phyloP scores from a whole-genome alignment of 1,140 invertebrate species.

The Drosophila leontia region DNA sequence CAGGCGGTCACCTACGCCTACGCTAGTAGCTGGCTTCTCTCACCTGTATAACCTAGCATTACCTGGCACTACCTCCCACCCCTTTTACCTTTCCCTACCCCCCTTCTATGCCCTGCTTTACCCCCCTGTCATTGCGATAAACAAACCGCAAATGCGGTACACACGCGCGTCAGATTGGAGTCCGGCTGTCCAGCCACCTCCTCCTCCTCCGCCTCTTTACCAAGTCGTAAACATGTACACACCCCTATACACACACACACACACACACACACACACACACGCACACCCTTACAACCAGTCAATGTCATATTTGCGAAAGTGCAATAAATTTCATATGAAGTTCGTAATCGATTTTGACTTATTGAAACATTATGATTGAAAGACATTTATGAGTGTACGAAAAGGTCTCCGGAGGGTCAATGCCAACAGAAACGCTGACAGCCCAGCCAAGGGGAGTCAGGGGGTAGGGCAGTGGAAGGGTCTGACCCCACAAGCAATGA shows the following conservation, averaged over 20 bases:
- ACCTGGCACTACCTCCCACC: slow-evolving; percentile 2
- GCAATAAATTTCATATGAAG: slow-evolving; percentile 84
- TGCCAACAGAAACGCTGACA: slow-evolving; percentile 78
- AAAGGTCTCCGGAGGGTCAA: slow-evolving; percentile 79
- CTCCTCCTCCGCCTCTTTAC: not conserved
- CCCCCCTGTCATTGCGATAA: slow-evolving; percentile 38
- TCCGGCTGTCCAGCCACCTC: not conserved
- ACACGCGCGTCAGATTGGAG: slow-evolving; percentile 60
- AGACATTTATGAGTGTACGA: slow-evolving; percentile 83
- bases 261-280: too few relatives aligned
- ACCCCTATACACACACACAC: slow-evolving; percentile 1
- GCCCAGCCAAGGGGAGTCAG: slow-evolving; percentile 11
- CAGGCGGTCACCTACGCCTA: slow-evolving; percentile 16
- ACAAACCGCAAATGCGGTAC: slow-evolving; percentile 69
- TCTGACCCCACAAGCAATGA: slow-evolving; percentile 23
- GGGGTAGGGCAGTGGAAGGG: not conserved
- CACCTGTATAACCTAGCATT: too few relatives aligned
- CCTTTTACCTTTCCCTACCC: too few relatives aligned
- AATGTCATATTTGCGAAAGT: slow-evolving; percentile 84
- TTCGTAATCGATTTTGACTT: slow-evolving; percentile 85
- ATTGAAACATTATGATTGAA: slow-evolving; percentile 85
- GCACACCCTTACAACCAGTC: slow-evolving; percentile 29
- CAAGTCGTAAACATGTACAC: slow-evolving; percentile 20
- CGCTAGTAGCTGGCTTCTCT: not conserved
- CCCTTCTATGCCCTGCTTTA: too few relatives aligned